Conservation (phyloP, 2,888 invertebrate genomes). For the Flabesymbios commensalis region DNA sequence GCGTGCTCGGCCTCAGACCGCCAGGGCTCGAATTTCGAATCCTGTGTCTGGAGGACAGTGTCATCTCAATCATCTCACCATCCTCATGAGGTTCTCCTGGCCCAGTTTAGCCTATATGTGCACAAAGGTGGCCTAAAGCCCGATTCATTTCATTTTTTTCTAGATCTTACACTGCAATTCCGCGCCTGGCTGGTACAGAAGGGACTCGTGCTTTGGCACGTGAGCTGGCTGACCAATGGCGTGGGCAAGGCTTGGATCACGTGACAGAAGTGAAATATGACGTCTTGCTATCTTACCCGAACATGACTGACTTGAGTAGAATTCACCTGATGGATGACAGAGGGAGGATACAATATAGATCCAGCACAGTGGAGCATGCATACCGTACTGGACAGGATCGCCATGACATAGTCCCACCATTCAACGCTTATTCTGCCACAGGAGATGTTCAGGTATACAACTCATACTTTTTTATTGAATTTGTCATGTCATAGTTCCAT, state of each 20-base stretch:
- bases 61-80: too few species aligned
- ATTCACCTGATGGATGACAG: constrained; percentile 29
- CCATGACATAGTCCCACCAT: constrained; percentile 45
- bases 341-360: constrained; percentile 22
- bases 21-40: too few species aligned
- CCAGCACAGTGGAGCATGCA: constrained; percentile 24
- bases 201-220: constrained; percentile 36
- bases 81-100: too few species aligned
- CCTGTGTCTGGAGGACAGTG: too few species aligned
- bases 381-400: constrained; percentile 39
- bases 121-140: too few species aligned
- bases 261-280: constrained; percentile 41
- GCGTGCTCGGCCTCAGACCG: too few species aligned
- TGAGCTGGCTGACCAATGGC: constrained; percentile 36
- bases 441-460: constrained; percentile 35
- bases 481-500: background rate
- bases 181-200: constrained; percentile 44
- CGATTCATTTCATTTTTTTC: background rate
- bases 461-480: background rate
- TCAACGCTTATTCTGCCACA: constrained; percentile 47
- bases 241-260: constrained; percentile 36
- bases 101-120: too few species aligned
- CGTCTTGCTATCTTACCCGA: constrained; percentile 47
- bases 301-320: constrained; percentile 34
- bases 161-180: constrained; percentile 15